phyloP scores from a whole-genome alignment of 2,113 vertebrate genomes.

The Nannobrachium achirus region DNA sequence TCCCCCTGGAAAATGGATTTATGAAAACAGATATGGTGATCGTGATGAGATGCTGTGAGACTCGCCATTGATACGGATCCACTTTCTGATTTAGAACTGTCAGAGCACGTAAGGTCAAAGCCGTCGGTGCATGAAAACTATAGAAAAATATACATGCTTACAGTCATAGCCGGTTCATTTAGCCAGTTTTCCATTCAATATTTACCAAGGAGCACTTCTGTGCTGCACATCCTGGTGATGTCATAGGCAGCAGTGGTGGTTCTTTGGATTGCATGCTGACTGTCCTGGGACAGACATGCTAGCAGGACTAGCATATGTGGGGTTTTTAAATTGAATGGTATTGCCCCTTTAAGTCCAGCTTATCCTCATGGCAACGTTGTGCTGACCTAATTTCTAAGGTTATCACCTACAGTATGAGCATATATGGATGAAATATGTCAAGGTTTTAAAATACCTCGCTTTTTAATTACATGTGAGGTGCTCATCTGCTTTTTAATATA shows the following conservation, averaged over 20 bases:
- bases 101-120: too few relatives aligned
- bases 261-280: too few relatives aligned
- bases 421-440: slow-evolving; percentile 65
- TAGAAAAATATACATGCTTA: too few relatives aligned
- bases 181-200: too few relatives aligned
- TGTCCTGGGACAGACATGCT: slow-evolving; percentile 14
- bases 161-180: too few relatives aligned
- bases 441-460: slow-evolving; percentile 2
- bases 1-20: background rate
- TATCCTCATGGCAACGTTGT: slow-evolving; percentile 55
- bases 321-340: slow-evolving; percentile 33
- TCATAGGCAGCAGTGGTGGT: too few relatives aligned
- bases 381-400: slow-evolving; percentile 64
- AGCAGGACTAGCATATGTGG: slow-evolving; percentile 15
- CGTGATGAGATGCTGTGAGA: background rate
- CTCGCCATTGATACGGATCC: background rate
- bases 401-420: slow-evolving; percentile 32
- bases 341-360: slow-evolving; percentile 57
- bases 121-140: too few relatives aligned
- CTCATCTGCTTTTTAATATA: background rate
- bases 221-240: too few relatives aligned
- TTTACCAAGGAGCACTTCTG: too few relatives aligned
- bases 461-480: background rate
- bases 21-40: background rate
- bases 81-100: background rate